Evolutionary conservation across 2,797 vertebrate genomes (phyloP).

Genomic region (Etheostoma perlongum): DNA sequence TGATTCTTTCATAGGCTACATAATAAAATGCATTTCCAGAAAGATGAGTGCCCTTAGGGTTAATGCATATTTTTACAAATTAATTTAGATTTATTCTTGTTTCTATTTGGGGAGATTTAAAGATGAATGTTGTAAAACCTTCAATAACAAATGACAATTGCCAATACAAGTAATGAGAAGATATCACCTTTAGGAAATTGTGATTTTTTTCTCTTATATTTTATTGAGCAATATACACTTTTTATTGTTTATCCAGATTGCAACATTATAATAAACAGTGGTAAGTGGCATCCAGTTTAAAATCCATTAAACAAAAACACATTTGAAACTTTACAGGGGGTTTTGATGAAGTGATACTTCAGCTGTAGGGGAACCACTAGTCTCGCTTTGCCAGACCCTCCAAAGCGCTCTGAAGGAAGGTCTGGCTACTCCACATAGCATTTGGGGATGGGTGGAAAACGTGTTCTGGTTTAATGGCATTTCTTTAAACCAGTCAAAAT

Average conservation of each 20-base stretch:
- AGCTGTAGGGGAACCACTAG: no score
- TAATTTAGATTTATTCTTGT: conserved; percentile 1
- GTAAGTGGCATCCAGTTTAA: neutral
- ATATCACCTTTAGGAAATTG: neutral
- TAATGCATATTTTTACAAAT: neutral
- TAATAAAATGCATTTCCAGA: conserved; percentile 12
- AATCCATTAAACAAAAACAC: neutral
- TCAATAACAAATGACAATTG: neutral
- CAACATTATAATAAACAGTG: neutral
- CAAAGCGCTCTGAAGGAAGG: no score
- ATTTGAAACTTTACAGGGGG: neutral
- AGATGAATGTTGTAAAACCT: neutral
- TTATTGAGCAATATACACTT: neutral
- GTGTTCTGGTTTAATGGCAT: no score
- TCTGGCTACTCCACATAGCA: no score
- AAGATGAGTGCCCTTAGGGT: neutral
- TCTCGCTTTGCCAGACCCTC: no score
- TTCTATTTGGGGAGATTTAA: neutral
- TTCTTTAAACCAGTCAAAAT: no score
- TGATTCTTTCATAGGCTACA: neutral
- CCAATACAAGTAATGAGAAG: neutral
- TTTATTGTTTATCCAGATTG: no score
- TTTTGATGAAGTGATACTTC: neutral
- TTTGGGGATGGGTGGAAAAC: no score
- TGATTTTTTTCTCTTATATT: neutral